Evolutionary conservation across 2,888 invertebrate genomes (phyloP).

Genomic region (Tetheella fluctuosa): DNA sequence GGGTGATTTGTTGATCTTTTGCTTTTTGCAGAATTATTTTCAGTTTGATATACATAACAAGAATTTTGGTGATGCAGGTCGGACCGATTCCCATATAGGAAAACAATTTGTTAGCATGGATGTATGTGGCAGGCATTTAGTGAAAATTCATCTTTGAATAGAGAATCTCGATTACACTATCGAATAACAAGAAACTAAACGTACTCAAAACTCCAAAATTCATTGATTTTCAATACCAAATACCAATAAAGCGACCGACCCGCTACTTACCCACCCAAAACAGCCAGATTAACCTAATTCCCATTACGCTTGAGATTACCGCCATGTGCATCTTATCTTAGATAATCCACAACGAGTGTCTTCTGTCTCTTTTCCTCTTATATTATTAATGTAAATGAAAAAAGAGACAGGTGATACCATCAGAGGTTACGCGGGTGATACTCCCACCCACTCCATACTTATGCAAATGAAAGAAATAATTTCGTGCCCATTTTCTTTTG

Average conservation of each 20-base stretch:
- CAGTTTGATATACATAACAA: background rate
- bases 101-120: too few species aligned
- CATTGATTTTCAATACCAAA: constrained; percentile 11
- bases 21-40: background rate
- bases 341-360: constrained; percentile 19
- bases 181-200: background rate
- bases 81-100: too few species aligned
- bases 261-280: constrained; percentile 8
- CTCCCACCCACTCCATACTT: constrained; percentile 35
- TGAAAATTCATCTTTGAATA: too few species aligned
- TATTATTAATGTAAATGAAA: constrained; percentile 21
- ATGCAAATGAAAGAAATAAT: constrained; percentile 42
- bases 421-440: constrained; percentile 32
- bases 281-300: constrained; percentile 13
- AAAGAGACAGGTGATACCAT: constrained; percentile 31
- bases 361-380: constrained; percentile 19
- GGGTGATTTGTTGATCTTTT: constrained; percentile 9
- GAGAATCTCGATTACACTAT: background rate
- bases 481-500: constrained; percentile 36
- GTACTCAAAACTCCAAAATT: background rate
- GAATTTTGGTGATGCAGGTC: too few species aligned
- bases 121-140: too few species aligned
- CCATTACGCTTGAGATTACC: constrained; percentile 16
- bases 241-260: constrained; percentile 10
- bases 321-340: constrained; percentile 28